These are phyloP conservation scores for Salmo trutta DNA, from an alignment of 2,797 vertebrate genomes.

Conservation along the genomic window DNA sequence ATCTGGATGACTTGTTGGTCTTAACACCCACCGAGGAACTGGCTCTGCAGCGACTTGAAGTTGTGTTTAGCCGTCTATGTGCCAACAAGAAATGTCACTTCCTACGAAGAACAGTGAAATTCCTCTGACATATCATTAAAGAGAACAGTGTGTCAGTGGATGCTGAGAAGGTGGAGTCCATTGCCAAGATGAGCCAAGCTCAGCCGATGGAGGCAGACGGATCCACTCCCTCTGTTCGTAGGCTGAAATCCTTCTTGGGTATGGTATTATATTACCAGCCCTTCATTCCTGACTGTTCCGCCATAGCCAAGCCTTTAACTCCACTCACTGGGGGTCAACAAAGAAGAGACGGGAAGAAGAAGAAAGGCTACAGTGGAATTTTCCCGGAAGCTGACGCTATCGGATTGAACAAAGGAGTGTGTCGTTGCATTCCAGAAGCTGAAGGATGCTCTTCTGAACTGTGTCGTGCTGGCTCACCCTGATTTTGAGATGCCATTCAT, in stretches of 20 bases:
- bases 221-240: background rate
- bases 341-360: background rate
- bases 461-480: slow-evolving; percentile 12
- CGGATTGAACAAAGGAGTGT: background rate
- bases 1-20: too few relatives aligned
- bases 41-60: too few relatives aligned
- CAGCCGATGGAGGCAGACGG: too few relatives aligned
- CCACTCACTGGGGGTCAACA: too few relatives aligned
- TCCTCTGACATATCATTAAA: slow-evolving; percentile 19
- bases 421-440: too few relatives aligned
- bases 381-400: slow-evolving; percentile 7
- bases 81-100: too few relatives aligned
- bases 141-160: slow-evolving; percentile 11
- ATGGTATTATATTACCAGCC: background rate
- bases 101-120: background rate
- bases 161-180: slow-evolving; percentile 7
- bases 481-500: background rate
- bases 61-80: too few relatives aligned
- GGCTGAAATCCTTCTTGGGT: slow-evolving; percentile 2
- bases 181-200: background rate
- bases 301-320: background rate
- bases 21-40: too few relatives aligned
- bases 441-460: background rate
- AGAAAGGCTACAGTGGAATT: background rate
- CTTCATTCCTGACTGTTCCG: background rate